Evolutionary conservation across 1,140 invertebrate species (phyloP), one percentile per base, ranked within the genome.

Genomic region (Drosophila tsacasi): DNA sequence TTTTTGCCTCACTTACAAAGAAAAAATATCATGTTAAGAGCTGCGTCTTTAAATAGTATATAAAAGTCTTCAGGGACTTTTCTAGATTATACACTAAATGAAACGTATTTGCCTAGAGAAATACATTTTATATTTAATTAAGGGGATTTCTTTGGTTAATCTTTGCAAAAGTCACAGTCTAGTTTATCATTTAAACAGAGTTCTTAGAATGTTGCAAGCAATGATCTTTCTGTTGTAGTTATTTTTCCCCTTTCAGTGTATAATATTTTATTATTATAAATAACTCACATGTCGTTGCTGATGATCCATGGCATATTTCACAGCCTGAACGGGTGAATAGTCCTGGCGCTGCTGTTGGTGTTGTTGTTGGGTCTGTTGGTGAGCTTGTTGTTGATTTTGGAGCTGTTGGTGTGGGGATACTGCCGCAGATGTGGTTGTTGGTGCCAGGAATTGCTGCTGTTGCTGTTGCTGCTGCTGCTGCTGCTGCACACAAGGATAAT

Each of bases 391-490:
- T 19, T 71, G 55, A 23, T 30, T 25, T 37, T 75, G 54, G 2
- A 49, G 47, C 25, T 65, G 68, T 32, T 68, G 76, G 10, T 67
- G 81, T 8, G 27, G 27, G 27, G 67, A 37, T 71, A 71, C 15
- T 49, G 37, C 50, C 44, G 49, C 35, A 39, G 57, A 7, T 72
- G 87, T 52, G 72, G 84, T 55, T 27, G 73, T 37, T 12, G 81
- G 76, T 19, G 63, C 69, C 32, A 76, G 52, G 13, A 81, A 83
- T 39, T 81, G 79, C 35, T 55, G 76, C 23, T n/a, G n/a, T n/a
- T 64, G 59, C 23, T 79, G 69, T 15, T 66, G 68, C 19, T 73
- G 81, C 19, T 79, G 69, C 13, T 67, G 69, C 30, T 74, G 82
- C 21, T 55, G 57, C 21, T 62, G 68, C 30, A 42, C 42, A 64